Percentiles rank a stretch among this genome's conserved stretches.
phyloP scores from a whole-genome alignment of 2,888 invertebrate species.

The Caenorhabditis sinica region DNA sequence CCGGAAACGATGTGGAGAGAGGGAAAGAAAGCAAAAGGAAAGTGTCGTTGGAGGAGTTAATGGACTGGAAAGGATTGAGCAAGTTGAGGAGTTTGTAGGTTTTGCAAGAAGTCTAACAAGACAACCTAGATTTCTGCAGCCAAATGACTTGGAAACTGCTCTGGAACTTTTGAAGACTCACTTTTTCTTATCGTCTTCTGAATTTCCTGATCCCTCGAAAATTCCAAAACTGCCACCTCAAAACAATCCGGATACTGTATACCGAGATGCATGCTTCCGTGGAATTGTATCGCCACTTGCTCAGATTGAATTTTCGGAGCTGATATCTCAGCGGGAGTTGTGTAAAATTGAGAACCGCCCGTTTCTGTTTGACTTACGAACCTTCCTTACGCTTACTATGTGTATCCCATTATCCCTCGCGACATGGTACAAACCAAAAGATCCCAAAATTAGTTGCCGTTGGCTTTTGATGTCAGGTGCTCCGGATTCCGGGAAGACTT shows the following conservation, averaged over 20 bases:
- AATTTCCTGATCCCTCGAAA: background rate
- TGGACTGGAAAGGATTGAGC: conserved; percentile 35
- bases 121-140: conserved; percentile 14
- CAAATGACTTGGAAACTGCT: conserved; percentile 24
- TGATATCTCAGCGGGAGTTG: conserved; percentile 48
- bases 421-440: conserved; percentile 42
- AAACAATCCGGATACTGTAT: conserved; percentile 31
- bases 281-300: conserved; percentile 57
- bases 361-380: conserved; percentile 57
- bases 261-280: conserved; percentile 61
- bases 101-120: background rate
- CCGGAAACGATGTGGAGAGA: conserved; percentile 37
- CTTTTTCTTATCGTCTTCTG: conserved; percentile 44
- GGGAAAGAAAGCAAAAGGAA: conserved; percentile 25
- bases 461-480: conserved; percentile 71
- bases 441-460: background rate
- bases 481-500: conserved; percentile 65
- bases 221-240: background rate
- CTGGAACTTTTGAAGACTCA: conserved; percentile 38
- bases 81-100: conserved; percentile 48
- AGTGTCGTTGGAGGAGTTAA: background rate
- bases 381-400: conserved; percentile 49
- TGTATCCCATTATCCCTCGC: conserved; percentile 59
- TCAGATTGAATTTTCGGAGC: conserved; percentile 32
- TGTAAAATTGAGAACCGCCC: conserved; percentile 44